These are phyloP conservation scores for Malacoraja senta DNA, from an alignment of 2,797 vertebrate genomes.

Conservation along the genomic window DNA sequence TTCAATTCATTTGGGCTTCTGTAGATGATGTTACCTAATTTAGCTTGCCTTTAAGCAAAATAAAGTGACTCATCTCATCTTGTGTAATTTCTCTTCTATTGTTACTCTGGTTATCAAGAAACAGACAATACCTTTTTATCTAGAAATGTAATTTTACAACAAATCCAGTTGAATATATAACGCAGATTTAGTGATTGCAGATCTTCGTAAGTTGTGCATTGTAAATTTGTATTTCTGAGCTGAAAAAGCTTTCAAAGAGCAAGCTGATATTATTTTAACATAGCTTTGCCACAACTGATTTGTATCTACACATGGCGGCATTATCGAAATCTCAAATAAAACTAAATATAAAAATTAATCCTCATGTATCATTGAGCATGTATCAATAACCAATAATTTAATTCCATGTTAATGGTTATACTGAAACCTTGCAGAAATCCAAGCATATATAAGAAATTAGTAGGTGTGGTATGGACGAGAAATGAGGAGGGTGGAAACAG, in stretches of 20 bases:
- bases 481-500: too few species aligned
- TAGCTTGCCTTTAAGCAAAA: too few species aligned
- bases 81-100: background rate
- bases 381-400: too few species aligned
- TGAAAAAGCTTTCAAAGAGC: background rate
- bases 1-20: too few species aligned
- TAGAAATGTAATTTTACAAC: background rate
- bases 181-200: background rate
- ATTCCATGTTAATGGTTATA: too few species aligned
- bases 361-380: background rate
- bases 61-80: background rate
- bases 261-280: background rate
- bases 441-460: too few species aligned
- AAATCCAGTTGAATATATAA: background rate
- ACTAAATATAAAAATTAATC: background rate
- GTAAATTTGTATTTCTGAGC: background rate
- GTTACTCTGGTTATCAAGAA: background rate
- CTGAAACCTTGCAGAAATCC: too few species aligned
- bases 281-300: background rate
- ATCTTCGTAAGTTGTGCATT: background rate
- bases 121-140: background rate
- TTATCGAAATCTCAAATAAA: background rate
- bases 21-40: too few species aligned
- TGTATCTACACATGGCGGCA: too few species aligned
- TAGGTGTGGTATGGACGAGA: background rate